Evolutionary conservation across 92 coral and sea anemone species (phyloP), one percentile per base, ranked within the genome.

Genomic region (Umimayanthus kanabou): DNA sequence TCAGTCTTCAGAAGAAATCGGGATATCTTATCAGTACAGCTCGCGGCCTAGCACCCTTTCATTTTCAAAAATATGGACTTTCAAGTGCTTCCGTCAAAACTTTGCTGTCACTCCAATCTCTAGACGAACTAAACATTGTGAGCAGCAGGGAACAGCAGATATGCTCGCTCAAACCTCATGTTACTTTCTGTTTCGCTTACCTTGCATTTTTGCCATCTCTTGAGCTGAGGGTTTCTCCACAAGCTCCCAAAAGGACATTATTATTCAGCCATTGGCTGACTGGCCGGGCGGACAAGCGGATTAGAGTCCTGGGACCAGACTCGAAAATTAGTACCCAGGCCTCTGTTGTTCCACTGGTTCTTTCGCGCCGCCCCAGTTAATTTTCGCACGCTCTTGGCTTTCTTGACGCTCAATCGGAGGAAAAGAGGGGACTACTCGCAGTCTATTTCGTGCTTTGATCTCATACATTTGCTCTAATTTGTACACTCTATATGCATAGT

Each of bases 141-240:
- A 30, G 70, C 39, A 47, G 22, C 22, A 37, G 14, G 23, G 20
- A 6, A 74, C 49, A 26, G 57, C 37, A 45, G 40, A 73, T 14
- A 43, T 4, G 16, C 53, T 25, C 28, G 37, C 25, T 40, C n/a
- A 37, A 80, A 58, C 16, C 28, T 81, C 1, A 25, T 65, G 9
- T 9, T 65, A 66, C 26, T 65, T 39, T 25, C 61, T 45, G 25
- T 18, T 39, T 70, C 93, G 89, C 88, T 49, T 88, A 30, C 93
- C 96, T 49, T 92, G 94, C 76, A 90, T 64, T 90, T 92, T 94
- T 10, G 96, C 94, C 96, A 94, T 94, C 88, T 92, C 96, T n/a
- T 92, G 94, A 45, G 92, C 81, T 50, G 93, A 81, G 15, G 96
- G 96, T 76, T 89, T 88, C 47, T 94, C 93, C 25, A 92, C 96